Base-by-base conservation (phyloP, 2,113 vertebrate species). In the Nerophis lumbriciformis region DNA sequence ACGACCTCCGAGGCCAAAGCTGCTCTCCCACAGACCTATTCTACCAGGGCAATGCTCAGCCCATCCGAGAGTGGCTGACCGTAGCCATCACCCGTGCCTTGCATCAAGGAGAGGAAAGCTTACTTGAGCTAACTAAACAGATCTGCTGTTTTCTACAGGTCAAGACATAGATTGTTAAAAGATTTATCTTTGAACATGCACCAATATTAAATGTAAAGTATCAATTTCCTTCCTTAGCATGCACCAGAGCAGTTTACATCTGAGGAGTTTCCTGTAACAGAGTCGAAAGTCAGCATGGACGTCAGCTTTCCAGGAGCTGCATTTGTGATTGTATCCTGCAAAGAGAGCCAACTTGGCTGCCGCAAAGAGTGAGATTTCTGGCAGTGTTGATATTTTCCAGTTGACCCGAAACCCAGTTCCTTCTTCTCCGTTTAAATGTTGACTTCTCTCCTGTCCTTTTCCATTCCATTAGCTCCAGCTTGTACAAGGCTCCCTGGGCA, bases 281-380 rank as follows among this genome's bases (percentile, higher is more conserved):
- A 99, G 85, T 98, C 95, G 55, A 99, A 99, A 86, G 92, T 99
- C 66, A 98, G 93, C 74, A 94, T 99, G 94, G 97, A 98, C 48
- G 94, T 99, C 63, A 97, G 93, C 78, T 99, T 99, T 79, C 97
- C 97, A 0, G 96, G 96, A 0, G 95, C 97, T 3, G 95, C 96
- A 0, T 99, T 99, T 75, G 95, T 98, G 5, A 91, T 95, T 0
- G 90, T 95, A 12, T 98, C 97, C 77, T 99, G 97, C 82, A 98
- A 95, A 85, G 97, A 99, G 84, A 95, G 94, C 71, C 94, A 95
- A 69, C 91, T 95, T 37, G 95, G 96, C 54, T 96, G 96, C 79
- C 93, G 96, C 66, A 99, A 99, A 89, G 96, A 98, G 97, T 99
- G 79, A 93, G 95, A 19, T 44, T 44, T 82, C 19, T 9, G 19